Percentiles rank a stretch among this genome's conserved stretches.
These are phyloP conservation scores for Heliconius hortense DNA, from an alignment of 2,888 invertebrate species.

Conservation along the genomic window DNA sequence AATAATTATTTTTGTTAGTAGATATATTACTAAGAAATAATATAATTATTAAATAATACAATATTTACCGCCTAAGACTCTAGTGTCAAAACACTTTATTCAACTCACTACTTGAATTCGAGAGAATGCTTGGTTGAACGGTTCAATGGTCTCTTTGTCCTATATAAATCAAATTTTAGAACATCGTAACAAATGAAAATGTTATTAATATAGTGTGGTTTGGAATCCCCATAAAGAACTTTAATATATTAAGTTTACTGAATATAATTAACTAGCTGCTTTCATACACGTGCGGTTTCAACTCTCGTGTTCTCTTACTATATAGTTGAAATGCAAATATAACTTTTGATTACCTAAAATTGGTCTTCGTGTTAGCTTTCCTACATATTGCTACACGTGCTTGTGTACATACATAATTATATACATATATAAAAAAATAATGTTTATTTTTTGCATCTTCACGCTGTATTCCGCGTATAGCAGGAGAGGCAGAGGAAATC, in stretches of 20 bases:
- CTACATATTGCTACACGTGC: background rate
- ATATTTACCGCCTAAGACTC: too few species aligned
- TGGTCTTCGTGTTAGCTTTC: constrained; percentile 4
- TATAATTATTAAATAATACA: too few species aligned
- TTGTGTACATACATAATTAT: background rate
- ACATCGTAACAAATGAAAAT: background rate
- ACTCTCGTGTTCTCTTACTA: background rate
- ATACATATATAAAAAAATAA: too few species aligned
- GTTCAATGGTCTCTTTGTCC: too few species aligned
- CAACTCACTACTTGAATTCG: too few species aligned
- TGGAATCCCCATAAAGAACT: background rate
- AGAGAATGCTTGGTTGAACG: too few species aligned
- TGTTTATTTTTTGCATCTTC: background rate
- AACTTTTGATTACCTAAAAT: constrained; percentile 19
- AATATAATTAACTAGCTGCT: constrained; percentile 8
- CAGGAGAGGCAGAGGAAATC: background rate
- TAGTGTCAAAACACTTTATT: too few species aligned
- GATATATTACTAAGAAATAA: too few species aligned
- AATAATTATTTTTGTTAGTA: too few species aligned
- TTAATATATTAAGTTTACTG: background rate
- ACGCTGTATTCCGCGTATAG: background rate
- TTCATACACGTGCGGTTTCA: constrained; percentile 10
- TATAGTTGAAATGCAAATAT: constrained; percentile 21
- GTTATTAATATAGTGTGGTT: background rate
- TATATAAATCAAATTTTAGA: background rate